phyloP scores from a whole-genome alignment of 2,113 vertebrate genomes.

The Xerus inauris region DNA sequence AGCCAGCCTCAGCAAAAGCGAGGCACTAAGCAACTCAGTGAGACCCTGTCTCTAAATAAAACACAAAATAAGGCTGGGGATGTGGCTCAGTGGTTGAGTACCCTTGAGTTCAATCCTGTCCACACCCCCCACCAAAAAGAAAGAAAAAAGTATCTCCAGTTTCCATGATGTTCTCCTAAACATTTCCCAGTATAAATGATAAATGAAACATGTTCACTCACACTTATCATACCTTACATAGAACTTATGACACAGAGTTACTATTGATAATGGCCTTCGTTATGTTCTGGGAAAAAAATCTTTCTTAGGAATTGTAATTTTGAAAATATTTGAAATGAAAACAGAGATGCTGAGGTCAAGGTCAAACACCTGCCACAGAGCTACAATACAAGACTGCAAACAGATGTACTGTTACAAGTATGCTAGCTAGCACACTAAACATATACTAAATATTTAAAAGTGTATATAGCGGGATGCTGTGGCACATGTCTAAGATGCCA shows the following conservation, averaged over 20 bases:
- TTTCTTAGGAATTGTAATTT: not conserved
- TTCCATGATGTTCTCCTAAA: not conserved
- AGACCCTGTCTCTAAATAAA: too few species aligned
- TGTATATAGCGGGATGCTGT: not conserved
- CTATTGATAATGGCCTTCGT: not conserved
- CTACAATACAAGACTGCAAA: not conserved
- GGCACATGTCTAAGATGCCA: too few species aligned
- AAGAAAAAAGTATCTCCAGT: too few species aligned
- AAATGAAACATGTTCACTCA: not conserved
- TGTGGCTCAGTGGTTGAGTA: too few species aligned
- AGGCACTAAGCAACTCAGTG: too few species aligned
- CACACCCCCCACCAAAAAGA: too few species aligned
- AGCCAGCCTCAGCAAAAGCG: too few species aligned
- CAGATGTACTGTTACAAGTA: not conserved
- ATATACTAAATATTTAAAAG: not conserved
- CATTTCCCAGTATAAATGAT: not conserved
- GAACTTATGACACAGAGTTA: not conserved
- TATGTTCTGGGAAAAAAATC: not conserved
- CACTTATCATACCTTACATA: not conserved
- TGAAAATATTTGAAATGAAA: not conserved
- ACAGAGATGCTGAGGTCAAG: not conserved
- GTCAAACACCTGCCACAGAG: not conserved
- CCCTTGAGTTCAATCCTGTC: too few species aligned
- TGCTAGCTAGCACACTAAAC: slow-evolving; percentile 19
- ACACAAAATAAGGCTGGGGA: too few species aligned